Percentiles rank a stretch among this genome's conserved stretches.
phyloP scores from a whole-genome alignment of 2,797 vertebrate species.

The Oryzias dopingdopingensis region DNA sequence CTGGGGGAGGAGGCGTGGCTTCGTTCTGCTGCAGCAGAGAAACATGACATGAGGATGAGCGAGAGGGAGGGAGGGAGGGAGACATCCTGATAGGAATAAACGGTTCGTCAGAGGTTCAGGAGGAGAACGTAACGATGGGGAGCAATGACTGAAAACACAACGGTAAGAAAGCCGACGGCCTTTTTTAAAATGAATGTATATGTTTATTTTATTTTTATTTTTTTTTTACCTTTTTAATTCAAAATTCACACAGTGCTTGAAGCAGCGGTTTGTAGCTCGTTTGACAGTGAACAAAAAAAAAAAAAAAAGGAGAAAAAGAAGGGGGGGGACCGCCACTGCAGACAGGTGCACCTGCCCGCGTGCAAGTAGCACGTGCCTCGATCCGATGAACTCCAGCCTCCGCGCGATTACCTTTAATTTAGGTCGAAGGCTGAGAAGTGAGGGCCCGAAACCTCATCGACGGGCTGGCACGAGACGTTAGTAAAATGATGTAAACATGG shows the following conservation, averaged over 20 bases:
- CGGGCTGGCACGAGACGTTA: constrained; percentile 19
- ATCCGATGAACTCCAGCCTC: constrained; percentile 57
- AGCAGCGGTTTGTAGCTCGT: constrained; percentile 44
- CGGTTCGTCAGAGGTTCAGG: constrained; percentile 64
- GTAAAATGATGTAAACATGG: constrained; percentile 52
- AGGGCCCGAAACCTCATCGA: constrained; percentile 51
- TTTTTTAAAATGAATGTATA: not conserved
- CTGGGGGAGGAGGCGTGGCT: constrained; percentile 73
- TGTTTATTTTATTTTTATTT: not conserved
- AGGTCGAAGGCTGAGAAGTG: constrained; percentile 35
- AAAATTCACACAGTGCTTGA: constrained; percentile 10
- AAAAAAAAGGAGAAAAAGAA: no score
- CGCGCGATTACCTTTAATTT: constrained; percentile 38
- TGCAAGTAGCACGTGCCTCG: constrained; percentile 64
- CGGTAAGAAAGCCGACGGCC: constrained; percentile 66
- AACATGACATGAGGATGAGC: constrained; percentile 77
- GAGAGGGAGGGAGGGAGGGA: constrained; percentile 59
- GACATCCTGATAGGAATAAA: constrained; percentile 69
- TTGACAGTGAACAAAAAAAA: constrained; percentile 55
- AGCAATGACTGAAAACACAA: constrained; percentile 66
- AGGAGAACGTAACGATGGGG: constrained; percentile 60
- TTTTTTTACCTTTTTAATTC: not conserved
- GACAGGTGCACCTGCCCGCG: constrained; percentile 76
- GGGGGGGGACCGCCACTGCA: constrained; percentile 53
- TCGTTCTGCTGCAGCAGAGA: constrained; percentile 81